Percentiles rank a stretch among this genome's conserved stretches.
Evolutionary conservation across 2,113 vertebrate genomes (phyloP).

Genomic region (Edolisoma coerulescens): DNA sequence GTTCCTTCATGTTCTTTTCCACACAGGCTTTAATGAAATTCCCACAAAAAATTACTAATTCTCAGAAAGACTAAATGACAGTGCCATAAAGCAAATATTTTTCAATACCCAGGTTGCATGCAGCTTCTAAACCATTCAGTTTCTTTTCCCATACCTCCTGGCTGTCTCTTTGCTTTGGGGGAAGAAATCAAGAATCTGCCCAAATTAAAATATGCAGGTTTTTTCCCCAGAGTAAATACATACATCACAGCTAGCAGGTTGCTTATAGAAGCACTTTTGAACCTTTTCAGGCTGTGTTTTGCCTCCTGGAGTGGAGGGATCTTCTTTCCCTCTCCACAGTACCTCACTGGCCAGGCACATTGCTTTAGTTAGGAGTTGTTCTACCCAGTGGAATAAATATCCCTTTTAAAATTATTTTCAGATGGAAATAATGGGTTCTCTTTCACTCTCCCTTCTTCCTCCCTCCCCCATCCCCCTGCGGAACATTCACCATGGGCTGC

Average conservation of each 20-base stretch:
- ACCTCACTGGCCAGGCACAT: background rate
- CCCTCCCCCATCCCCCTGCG: background rate
- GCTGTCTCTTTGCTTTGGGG: background rate
- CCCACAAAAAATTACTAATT: background rate
- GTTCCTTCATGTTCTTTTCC: background rate
- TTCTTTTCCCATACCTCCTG: background rate
- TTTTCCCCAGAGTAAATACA: background rate
- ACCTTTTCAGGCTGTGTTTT: background rate
- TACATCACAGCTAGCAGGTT: background rate
- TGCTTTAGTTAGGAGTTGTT: slow-evolving; percentile 11
- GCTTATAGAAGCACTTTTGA: background rate
- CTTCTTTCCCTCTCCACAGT: background rate
- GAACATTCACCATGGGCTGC: background rate
- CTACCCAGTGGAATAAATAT: slow-evolving; percentile 8
- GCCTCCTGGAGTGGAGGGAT: background rate
- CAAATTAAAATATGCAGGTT: background rate
- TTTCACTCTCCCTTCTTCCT: background rate
- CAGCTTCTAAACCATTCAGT: background rate
- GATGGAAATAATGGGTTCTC: background rate
- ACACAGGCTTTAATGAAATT: background rate
- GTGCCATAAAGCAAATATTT: background rate
- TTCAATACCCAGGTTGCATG: background rate
- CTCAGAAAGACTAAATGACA: background rate
- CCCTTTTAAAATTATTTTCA: slow-evolving; percentile 24
- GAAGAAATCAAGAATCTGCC: background rate